Evolutionary conservation across 2,888 invertebrate species (phyloP), one percentile per base, ranked within the genome.

Genomic region (Lochmaea crataegi): DNA sequence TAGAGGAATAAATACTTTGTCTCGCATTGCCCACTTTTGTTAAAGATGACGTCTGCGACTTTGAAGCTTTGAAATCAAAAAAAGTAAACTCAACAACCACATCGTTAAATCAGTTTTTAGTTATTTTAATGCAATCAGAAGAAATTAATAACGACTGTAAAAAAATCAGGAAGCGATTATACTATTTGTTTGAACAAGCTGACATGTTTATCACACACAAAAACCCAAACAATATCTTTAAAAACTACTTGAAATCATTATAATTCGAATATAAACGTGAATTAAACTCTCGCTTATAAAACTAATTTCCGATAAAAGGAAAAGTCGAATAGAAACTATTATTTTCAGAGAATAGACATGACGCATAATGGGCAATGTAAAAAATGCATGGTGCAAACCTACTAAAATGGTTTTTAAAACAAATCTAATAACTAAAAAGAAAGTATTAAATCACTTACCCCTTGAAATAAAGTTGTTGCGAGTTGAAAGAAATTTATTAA

Each of bases 321-420:
- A 60, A 56, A 57, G 58, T 63, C 41, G 26, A 42, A 16, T 26
- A 67, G 14, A 72, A 66, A 69, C 42, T 18, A 32, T 16, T 67
- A 26, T 72, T 67, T 65, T 66, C 69, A 48, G 38, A 61, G 70
- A 70, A 70, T 61, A 76, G 74, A 71, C 75, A 74, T 77, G 77
- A 77, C 75, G 77, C 77, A 77, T 74, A 75, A 69, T 67, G 72
- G 72, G 58, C 71, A 63, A 64, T 68, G 67, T 73, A 72, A 71
- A 70, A 70, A 70, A 70, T 70, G 64, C 64, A 70, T 70, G 70
- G 70, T 65, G 42, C 64, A 65, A 26, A 64, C 56, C 11, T 63
- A 45, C 57, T 42, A 42, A 22, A 64, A 58, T 14, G 14, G 57
- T 22, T 72, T 22, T 72, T 32, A 68, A 38, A 68, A 14, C 57